Conservation (phyloP, 2,113 vertebrate genomes). For the Astur gentilis region DNA sequence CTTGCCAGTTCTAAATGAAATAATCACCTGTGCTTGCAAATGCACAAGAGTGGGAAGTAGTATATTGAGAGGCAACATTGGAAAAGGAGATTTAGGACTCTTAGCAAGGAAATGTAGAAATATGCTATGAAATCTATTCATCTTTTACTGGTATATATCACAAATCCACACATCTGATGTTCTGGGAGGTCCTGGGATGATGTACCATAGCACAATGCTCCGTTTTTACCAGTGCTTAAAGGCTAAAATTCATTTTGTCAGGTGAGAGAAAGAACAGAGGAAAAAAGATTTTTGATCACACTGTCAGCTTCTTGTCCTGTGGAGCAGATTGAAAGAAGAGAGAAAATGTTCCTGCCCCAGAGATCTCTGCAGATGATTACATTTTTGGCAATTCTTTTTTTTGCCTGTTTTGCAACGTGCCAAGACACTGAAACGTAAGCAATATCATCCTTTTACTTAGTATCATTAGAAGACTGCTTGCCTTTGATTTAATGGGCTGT, state of each 20-base stretch:
- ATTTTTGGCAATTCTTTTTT: conserved; percentile 4
- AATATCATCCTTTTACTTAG: background rate
- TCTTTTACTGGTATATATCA: background rate
- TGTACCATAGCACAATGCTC: background rate
- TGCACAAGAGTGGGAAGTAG: background rate
- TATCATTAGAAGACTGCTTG: background rate
- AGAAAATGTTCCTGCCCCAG: conserved; percentile 32
- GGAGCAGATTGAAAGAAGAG: background rate
- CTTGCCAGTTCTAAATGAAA: background rate
- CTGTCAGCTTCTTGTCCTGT: background rate
- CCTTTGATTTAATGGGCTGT: background rate
- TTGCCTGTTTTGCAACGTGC: conserved; percentile 5
- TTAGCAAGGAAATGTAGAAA: background rate
- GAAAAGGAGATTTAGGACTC: background rate
- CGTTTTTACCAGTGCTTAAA: background rate
- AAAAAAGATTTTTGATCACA: background rate
- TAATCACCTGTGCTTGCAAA: background rate
- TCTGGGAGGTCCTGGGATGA: background rate
- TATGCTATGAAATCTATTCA: accelerated
- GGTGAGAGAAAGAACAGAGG: background rate
- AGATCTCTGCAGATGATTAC: conserved; percentile 9
- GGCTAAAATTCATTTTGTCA: background rate
- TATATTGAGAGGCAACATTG: accelerated
- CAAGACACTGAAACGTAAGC: conserved; percentile 62
- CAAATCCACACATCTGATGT: background rate